Base-by-base conservation (phyloP, 2,113 vertebrate genomes). In the Pungitius pungitius region DNA sequence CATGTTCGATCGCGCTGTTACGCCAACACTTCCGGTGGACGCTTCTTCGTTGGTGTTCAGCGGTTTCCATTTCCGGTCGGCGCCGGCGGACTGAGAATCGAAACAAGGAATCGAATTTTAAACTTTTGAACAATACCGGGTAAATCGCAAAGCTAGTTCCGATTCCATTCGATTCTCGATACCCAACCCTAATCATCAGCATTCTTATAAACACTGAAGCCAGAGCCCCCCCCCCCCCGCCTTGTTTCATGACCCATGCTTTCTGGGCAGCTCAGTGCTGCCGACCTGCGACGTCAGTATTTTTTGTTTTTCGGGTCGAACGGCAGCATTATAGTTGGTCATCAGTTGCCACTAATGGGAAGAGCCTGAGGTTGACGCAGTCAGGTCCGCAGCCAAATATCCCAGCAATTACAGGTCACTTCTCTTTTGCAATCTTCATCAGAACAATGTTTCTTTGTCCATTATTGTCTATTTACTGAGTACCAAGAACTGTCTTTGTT, bases 261-360 rank as follows among this genome's bases (percentile, higher is more conserved):
- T 84, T 87, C 76, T 85, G 69, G 62, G 33, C 33, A 7, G 47
- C n/a, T n/a, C n/a, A n/a, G n/a, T n/a, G 56, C 10, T 15, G 52
- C 51, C 58, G 26, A 45, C 42, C 15, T 26, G 17, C 18, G 39
- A 62, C 0, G 20, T 37, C 3, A 17, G 49, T 26, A 3, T 5
- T 52, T 57, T 49, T 52, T 20, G 60, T 58, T 45, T 49, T 54
- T 49, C 26, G 49, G n/a, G 49, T 55, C 35, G 15, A 27, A n/a
- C 17, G 52, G 52, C 8, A 26, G 42, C 30, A 5, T 58, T 27
- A 22, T 30, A 37, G 37, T 39, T 58, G 26, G 33, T 60, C 42
- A 7, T 35, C 7, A 35, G 33, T 74, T 52, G 12, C 18, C 59
- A 35, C 30, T 35, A 26, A 40, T 62, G 49, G 14, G 14, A 43